Conservation (phyloP, 2,113 vertebrate genomes). For the Phainopepla nitens region DNA sequence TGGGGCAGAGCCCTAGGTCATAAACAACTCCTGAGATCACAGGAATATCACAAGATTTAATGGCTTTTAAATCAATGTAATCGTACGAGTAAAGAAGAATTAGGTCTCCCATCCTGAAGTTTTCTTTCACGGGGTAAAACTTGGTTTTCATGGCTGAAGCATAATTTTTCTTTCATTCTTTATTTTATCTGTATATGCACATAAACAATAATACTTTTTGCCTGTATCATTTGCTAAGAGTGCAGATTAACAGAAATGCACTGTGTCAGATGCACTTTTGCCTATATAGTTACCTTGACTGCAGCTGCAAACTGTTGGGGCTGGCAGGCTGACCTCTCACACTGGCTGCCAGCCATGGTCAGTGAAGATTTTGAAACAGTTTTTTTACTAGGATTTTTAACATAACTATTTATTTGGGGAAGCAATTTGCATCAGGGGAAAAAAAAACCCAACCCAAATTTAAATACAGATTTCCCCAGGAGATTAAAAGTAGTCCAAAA, state of each 20-base stretch:
- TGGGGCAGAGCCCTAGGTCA: background rate
- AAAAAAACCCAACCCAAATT: background rate
- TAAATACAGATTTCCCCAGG: constrained; percentile 29
- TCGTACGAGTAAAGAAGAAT: background rate
- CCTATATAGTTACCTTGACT: background rate
- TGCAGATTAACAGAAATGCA: background rate
- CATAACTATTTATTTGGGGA: constrained; percentile 35
- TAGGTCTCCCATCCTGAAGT: background rate
- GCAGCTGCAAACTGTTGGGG: background rate
- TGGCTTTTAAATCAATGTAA: background rate
- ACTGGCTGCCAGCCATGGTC: background rate
- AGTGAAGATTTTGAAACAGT: background rate
- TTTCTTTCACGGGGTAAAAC: background rate
- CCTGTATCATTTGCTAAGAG: background rate
- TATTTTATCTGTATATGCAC: background rate
- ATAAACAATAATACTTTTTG: background rate
- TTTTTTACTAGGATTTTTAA: constrained; percentile 36
- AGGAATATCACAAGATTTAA: background rate
- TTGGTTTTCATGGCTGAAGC: background rate
- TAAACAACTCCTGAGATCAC: background rate
- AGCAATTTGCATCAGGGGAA: background rate
- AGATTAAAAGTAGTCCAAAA: constrained; percentile 48
- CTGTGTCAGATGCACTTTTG: background rate
- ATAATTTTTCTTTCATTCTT: background rate
- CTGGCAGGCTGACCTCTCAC: constrained; percentile 35